Evolutionary conservation across 2,797 vertebrate genomes (phyloP), one percentile per base, ranked within the genome.

Genomic region (Halcyon leucocephala): DNA sequence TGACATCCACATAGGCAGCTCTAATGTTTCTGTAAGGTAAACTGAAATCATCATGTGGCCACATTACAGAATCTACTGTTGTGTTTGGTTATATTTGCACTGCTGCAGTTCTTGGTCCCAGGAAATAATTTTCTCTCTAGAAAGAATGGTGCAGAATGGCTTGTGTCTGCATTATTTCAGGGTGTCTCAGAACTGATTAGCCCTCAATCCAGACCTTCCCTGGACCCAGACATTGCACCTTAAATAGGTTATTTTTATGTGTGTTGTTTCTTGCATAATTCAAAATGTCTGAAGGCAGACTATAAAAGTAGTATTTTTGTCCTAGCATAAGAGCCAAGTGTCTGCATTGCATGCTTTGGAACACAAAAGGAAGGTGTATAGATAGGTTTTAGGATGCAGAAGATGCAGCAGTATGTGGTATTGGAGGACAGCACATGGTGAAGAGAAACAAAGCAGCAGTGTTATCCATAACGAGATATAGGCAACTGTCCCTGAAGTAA

Each of bases 381-480:
- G 29, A 28, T 6, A 54, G 12, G 21, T 61, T 93, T 72, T 33
- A 46, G 24, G 29, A 46, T 39, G 11, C 10, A 65, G 42, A 52
- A 64, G 25, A 18, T 8, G 16, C 11, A 35, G 12, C 3, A 1
- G 12, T 19, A 58, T 24, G 33, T 58, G 14, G 7, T n/a, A 28
- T 20, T 46, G 48, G 16, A 78, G 28, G 4, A 35, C 2, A n/a
- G 14, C 24, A 39, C 2, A 3, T 1, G 2, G 11, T 42, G 41
- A 93, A 37, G 19, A 72, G 46, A 85, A 64, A 14, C n/a, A 66
- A 70, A 84, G 10, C 1, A 26, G 7, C 31, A 24, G 31, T 37
- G 13, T 73, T 89, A 44, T 14, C 24, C 10, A 33, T 18, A 37
- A 2, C 7, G 5, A 25, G 48, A 31, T 61, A 31, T 5, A 41